These are phyloP conservation scores for Dicroscelio sp. DNA, from an alignment of 2,888 invertebrate genomes.

Conservation along the genomic window DNA sequence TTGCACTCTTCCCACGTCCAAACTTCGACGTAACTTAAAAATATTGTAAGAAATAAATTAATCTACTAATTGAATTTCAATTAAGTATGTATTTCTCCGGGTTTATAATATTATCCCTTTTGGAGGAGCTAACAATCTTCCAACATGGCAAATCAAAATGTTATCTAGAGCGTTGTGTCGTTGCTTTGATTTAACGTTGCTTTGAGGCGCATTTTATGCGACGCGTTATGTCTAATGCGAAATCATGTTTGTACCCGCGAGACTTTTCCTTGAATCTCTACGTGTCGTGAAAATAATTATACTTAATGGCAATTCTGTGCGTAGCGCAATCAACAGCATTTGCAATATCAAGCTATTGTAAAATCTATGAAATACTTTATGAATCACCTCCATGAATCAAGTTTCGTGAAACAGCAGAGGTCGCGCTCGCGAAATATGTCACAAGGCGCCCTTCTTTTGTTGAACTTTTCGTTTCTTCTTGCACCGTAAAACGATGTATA, in stretches of 20 bases:
- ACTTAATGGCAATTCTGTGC: slow-evolving; percentile 87
- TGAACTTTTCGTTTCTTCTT: slow-evolving; percentile 46
- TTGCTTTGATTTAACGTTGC: background rate
- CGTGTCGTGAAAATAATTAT: slow-evolving; percentile 85
- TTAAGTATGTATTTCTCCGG: too few relatives aligned
- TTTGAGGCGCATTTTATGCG: background rate
- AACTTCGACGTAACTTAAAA: too few relatives aligned
- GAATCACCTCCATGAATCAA: slow-evolving; percentile 63
- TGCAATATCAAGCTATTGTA: slow-evolving; percentile 85
- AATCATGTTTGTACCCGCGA: slow-evolving; percentile 53
- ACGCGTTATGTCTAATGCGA: background rate
- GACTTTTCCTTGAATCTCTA: slow-evolving; percentile 84
- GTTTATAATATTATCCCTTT: too few relatives aligned
- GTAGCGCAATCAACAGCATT: slow-evolving; percentile 89
- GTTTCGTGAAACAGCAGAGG: slow-evolving; percentile 47
- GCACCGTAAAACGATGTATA: background rate
- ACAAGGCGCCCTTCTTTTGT: slow-evolving; percentile 76
- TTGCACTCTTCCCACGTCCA: background rate
- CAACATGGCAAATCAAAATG: too few relatives aligned
- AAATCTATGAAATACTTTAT: slow-evolving; percentile 77
- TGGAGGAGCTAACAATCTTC: too few relatives aligned
- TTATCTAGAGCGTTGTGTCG: too few relatives aligned
- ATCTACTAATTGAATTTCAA: too few relatives aligned
- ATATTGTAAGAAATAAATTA: too few relatives aligned
- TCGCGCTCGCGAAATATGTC: slow-evolving; percentile 77